These are phyloP conservation scores for Mercenaria mercenaria DNA, from an alignment of 1,140 invertebrate species.

Conservation along the genomic window DNA sequence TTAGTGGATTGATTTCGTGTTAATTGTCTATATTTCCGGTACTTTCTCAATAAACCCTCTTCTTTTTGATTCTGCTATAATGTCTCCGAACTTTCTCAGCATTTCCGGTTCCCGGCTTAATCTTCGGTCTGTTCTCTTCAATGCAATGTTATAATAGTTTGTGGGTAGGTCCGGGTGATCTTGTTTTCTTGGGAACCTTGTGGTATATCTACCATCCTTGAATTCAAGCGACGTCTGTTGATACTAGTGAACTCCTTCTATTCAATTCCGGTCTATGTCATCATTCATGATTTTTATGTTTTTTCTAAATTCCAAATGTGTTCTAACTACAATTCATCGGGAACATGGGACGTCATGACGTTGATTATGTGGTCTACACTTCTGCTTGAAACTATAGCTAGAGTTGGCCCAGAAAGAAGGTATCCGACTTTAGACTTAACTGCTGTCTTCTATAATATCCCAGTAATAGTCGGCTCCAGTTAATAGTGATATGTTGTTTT, in stretches of 20 bases:
- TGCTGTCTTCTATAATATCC: too few relatives aligned
- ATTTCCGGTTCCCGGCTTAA: not conserved
- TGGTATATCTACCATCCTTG: conserved; percentile 17
- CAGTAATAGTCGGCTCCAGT: too few relatives aligned
- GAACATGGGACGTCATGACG: not conserved
- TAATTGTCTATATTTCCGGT: too few relatives aligned
- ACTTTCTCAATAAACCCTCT: not conserved
- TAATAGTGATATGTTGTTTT: too few relatives aligned
- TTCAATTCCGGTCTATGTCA: not conserved
- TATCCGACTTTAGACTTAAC: not conserved
- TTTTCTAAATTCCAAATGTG: too few relatives aligned
- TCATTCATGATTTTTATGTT: too few relatives aligned
- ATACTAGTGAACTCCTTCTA: too few relatives aligned
- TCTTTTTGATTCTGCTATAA: too few relatives aligned
- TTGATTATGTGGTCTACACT: not conserved
- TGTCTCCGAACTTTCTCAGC: not conserved
- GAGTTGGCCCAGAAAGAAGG: not conserved
- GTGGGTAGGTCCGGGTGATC: conserved; percentile 3
- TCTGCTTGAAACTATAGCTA: not conserved
- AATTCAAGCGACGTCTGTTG: too few relatives aligned
- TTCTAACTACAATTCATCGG: not conserved
- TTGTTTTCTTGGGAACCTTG: not conserved
- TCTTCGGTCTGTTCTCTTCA: not conserved
- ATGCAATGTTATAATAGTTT: not conserved
- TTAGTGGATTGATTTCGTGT: too few relatives aligned